These are phyloP conservation scores for Caenorhabditis wallacei DNA, from an alignment of 2,888 invertebrate genomes.

Conservation along the genomic window DNA sequence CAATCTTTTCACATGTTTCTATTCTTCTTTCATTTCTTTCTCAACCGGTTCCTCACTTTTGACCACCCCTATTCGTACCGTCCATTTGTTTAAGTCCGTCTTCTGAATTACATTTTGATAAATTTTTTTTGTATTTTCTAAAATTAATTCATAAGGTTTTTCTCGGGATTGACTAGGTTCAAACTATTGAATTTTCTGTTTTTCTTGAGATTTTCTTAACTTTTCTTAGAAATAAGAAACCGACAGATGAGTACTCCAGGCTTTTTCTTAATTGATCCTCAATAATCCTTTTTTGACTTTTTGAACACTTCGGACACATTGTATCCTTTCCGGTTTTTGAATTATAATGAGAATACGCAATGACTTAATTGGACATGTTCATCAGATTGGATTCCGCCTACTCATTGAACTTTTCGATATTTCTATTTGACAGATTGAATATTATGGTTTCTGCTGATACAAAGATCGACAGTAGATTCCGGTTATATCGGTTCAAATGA, in stretches of 20 bases:
- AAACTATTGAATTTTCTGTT: too few relatives aligned
- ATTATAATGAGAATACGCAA: not conserved
- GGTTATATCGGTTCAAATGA: not conserved
- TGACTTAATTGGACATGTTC: constrained; percentile 1
- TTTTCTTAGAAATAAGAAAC: too few relatives aligned
- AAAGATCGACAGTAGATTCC: not conserved
- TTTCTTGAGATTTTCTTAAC: too few relatives aligned
- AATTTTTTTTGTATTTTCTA: too few relatives aligned
- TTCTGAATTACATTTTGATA: not conserved
- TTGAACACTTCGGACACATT: too few relatives aligned
- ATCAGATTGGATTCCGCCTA: not conserved
- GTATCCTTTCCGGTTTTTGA: too few relatives aligned
- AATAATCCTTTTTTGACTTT: too few relatives aligned
- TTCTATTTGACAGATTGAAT: not conserved
- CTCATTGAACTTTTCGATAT: constrained; percentile 18
- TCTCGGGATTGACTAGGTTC: too few relatives aligned
- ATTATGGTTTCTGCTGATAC: constrained; percentile 19
- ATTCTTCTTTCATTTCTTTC: constrained; percentile 22
- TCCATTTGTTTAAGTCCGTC: constrained; percentile 10
- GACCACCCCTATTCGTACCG: constrained; percentile 11
- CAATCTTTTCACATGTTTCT: constrained; percentile 19
- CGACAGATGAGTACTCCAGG: too few relatives aligned
- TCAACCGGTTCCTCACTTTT: constrained; percentile 31
- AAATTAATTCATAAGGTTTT: too few relatives aligned
- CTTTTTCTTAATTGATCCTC: too few relatives aligned